Conservation (phyloP, 2,113 vertebrate species). For the Brachyhypopomus occidentalis region DNA sequence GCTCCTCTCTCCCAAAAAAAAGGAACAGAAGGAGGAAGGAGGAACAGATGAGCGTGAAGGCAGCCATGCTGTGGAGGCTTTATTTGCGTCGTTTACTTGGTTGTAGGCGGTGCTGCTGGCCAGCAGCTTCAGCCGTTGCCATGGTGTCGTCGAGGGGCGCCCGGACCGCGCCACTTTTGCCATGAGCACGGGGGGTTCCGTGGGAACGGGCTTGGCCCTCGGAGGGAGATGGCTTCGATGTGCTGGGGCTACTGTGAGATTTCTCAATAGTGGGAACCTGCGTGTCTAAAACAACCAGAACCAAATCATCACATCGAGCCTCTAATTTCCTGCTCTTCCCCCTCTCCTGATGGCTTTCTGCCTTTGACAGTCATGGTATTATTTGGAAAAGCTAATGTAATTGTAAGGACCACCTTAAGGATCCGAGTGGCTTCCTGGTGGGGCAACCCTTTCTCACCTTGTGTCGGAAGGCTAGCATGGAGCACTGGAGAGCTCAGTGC, state of each 20-base stretch:
- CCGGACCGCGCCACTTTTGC: conserved; percentile 91
- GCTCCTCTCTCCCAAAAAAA: conserved; percentile 45
- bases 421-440: not conserved
- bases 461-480: conserved; percentile 29
- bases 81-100: conserved; percentile 99
- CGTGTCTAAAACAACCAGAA: conserved; percentile 88
- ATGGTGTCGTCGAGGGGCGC: conserved; percentile 89
- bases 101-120: conserved; percentile 88
- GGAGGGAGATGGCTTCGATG: conserved; percentile 91
- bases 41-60: conserved; percentile 91
- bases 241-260: conserved; percentile 96
- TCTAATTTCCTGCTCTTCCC: conserved; percentile 21
- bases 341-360: conserved; percentile 13
- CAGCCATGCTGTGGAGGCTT: conserved; percentile 97
- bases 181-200: conserved; percentile 87
- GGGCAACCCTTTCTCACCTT: conserved; percentile 19
- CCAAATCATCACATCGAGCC: conserved; percentile 65
- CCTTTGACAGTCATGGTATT: not conserved
- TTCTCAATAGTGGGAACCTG: conserved; percentile 96
- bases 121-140: conserved; percentile 86
- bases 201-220: conserved; percentile 94
- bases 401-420: no score
- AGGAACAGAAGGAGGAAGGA: conserved; percentile 75
- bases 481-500: conserved; percentile 37
- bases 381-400: conserved; percentile 27